These are phyloP conservation scores for Chelonoidis abingdonii DNA, from an alignment of 2,113 vertebrate genomes.

Conservation along the genomic window DNA sequence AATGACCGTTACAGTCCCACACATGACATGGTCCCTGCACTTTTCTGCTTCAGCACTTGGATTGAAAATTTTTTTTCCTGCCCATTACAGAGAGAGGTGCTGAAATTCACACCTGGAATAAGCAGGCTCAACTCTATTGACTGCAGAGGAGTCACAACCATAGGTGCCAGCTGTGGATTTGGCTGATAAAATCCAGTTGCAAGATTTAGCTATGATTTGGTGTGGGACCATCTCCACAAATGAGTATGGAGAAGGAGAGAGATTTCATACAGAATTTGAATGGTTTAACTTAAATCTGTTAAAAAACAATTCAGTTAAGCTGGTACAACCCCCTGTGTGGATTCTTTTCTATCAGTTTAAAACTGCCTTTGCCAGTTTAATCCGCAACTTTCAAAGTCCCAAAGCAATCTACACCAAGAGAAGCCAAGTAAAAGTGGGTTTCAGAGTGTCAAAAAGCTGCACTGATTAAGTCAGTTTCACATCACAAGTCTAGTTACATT, in stretches of 20 bases:
- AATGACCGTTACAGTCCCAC: neutral
- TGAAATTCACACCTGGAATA: neutral
- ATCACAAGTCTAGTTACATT: neutral
- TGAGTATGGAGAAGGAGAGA: neutral
- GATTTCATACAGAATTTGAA: neutral
- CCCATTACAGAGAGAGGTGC: fast-evolving
- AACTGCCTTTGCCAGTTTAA: neutral
- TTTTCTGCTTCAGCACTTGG: neutral
- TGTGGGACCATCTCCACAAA: neutral
- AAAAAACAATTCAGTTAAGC: neutral
- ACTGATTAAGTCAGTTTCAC: neutral
- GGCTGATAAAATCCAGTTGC: neutral
- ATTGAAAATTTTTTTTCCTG: neutral
- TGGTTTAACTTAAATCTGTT: neutral
- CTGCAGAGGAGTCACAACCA: neutral
- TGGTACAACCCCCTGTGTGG: neutral
- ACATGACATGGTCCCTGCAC: neutral
- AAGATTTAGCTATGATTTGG: neutral
- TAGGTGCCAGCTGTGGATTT: neutral
- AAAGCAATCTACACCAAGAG: neutral
- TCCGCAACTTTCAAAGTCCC: fast-evolving
- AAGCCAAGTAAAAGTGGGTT: neutral
- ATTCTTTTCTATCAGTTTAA: neutral
- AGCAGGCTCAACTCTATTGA: fast-evolving
- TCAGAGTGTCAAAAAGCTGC: fast-evolving